Base-by-base conservation (phyloP, 2,113 vertebrate genomes). In the Noctilio leporinus region DNA sequence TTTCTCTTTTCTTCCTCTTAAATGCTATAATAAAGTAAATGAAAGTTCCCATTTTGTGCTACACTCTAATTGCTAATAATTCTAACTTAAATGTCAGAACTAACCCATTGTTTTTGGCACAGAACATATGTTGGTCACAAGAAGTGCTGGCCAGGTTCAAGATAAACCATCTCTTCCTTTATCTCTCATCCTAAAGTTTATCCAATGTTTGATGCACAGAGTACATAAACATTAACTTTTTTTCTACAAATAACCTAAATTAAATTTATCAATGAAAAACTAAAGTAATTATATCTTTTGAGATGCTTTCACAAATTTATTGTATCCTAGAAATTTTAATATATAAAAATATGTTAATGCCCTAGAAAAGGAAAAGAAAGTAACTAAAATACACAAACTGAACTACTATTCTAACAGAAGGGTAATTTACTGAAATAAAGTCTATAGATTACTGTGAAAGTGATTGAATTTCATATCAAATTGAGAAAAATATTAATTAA, bases 331-430 rank as follows among this genome's bases (percentile, higher is more conserved):
- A 95, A 96, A 76, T 65, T 59, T 62, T 53, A 57, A 35, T 64
- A 64, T 33, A 64, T 33, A 84, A 89, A 86, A 97, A 78, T 51
- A 82, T 43, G 57, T 73, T 30, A 70, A 33, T 55, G 8, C 64
- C 64, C 55, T 49, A 92, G 78, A 67, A 94, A 88, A 92, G 55
- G 17, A 40, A 65, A 83, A 93, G 11, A 83, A 28, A 89, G 92
- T 43, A 30, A 77, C 30, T 55, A 57, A 77, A 81, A 76, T n/a
- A 70, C 24, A 59, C 38, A 72, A 89, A 76, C 28, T 35, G 19
- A 78, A 69, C 17, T 70, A 35, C 26, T 72, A n/a, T 5, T 94
- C 72, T 83, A 95, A 65, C 15, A 92, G 38, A 86, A 90, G 43
- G 20, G 33, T 73, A 82, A 51, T 5, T 91, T 67, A 64, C 0